Conservation (phyloP, 2,797 vertebrate species). For the Gambusia yucatana region DNA sequence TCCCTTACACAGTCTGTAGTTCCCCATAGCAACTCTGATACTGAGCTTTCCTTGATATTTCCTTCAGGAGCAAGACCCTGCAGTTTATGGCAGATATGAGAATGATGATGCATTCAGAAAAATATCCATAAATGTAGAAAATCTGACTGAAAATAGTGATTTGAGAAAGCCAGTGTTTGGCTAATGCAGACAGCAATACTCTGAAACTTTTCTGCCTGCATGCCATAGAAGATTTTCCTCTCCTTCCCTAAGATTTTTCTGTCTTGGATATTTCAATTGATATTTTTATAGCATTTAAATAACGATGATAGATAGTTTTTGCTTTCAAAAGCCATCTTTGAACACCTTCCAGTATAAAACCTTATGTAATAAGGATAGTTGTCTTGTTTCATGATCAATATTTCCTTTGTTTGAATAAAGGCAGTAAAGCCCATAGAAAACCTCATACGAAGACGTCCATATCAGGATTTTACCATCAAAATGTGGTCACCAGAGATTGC, state of each 20-base stretch:
- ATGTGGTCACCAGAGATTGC: too few species aligned
- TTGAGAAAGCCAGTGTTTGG: constrained; percentile 36
- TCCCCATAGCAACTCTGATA: constrained; percentile 30
- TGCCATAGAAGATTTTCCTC: constrained; percentile 7
- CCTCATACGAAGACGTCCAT: background rate
- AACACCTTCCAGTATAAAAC: background rate
- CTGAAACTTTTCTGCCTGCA: constrained; percentile 29
- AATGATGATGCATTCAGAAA: constrained; percentile 39
- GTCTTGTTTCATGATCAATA: background rate
- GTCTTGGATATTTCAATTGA: background rate
- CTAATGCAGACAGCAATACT: constrained; percentile 19
- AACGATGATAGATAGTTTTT: background rate
- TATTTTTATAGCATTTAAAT: background rate
- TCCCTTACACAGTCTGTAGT: background rate
- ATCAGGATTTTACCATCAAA: background rate
- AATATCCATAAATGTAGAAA: constrained; percentile 41
- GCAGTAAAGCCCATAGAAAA: too few species aligned
- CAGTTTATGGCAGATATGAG: constrained; percentile 62
- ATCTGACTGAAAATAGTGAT: constrained; percentile 34
- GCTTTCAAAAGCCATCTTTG: background rate
- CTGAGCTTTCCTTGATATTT: constrained; percentile 31
- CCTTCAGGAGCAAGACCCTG: constrained; percentile 31
- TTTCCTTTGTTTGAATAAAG: background rate
- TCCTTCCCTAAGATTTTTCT: background rate
- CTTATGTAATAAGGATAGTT: background rate